Conservation (phyloP, 1,140 invertebrate species). For the Leptinotarsa defecta region DNA sequence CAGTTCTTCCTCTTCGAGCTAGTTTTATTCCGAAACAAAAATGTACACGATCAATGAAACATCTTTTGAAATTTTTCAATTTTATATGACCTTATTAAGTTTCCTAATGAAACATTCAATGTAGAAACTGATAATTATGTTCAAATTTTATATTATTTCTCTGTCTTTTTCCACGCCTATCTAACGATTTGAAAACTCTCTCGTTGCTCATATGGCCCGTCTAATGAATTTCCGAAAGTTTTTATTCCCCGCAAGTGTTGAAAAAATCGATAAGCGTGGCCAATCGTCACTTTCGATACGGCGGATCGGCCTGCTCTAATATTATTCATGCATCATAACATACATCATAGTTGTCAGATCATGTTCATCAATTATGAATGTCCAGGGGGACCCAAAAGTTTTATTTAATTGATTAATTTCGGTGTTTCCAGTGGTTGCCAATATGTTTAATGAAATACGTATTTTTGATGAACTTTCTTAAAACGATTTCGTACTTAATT, state of each 20-base stretch:
- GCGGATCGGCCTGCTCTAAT: conserved; percentile 13
- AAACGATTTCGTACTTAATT: too few species aligned
- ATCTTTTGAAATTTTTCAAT: too few species aligned
- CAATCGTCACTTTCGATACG: conserved; percentile 31
- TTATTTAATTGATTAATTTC: conserved; percentile 23
- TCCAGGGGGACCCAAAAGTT: conserved; percentile 19
- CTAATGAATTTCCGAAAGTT: conserved; percentile 6
- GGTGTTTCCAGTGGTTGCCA: neutral
- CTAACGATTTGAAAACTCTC: neutral
- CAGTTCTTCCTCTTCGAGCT: too few species aligned
- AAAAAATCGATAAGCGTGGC: conserved; percentile 30
- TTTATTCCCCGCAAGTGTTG: conserved; percentile 5
- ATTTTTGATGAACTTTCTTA: too few species aligned
- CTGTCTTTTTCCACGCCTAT: neutral
- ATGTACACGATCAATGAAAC: too few species aligned
- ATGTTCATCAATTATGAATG: conserved; percentile 31
- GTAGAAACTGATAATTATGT: too few species aligned
- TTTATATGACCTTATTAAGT: too few species aligned
- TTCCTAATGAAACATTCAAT: too few species aligned
- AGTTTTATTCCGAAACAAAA: too few species aligned
- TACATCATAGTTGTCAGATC: conserved; percentile 31
- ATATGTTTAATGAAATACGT: neutral
- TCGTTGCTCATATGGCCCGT: neutral
- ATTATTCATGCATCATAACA: conserved; percentile 33
- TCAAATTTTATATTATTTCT: too few species aligned